Conservation (phyloP, 2,113 vertebrate genomes). For the Neodon shergylaensis region DNA sequence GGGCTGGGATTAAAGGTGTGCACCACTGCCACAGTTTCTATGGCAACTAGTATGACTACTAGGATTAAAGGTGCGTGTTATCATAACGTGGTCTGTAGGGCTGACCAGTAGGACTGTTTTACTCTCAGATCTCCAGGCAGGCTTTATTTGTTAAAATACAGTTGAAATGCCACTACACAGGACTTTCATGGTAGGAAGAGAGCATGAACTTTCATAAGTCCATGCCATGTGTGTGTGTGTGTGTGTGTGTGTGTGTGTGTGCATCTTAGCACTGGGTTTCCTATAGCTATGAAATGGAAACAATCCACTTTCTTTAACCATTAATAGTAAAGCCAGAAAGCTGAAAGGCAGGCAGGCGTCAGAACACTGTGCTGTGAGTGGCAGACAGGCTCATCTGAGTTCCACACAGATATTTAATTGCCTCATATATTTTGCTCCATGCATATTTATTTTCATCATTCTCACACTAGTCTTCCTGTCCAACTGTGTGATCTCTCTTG, state of each 20-base stretch:
- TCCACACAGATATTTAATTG: background rate
- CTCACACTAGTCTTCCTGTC: background rate
- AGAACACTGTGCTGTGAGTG: background rate
- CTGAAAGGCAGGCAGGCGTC: background rate
- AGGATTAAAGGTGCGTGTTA: too few relatives aligned
- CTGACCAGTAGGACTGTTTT: too few relatives aligned
- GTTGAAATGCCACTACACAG: too few relatives aligned
- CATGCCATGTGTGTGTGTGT: background rate
- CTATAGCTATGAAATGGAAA: background rate
- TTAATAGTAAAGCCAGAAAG: background rate
- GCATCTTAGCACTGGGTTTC: background rate
- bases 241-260: background rate
- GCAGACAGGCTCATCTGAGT: background rate
- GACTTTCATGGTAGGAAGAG: background rate
- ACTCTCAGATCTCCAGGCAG: too few relatives aligned
- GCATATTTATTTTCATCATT: background rate
- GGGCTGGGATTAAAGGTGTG: too few relatives aligned
- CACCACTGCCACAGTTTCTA: too few relatives aligned
- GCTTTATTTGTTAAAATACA: too few relatives aligned
- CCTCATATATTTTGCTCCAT: background rate
- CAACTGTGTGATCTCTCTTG: background rate
- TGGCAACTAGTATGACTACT: too few relatives aligned
- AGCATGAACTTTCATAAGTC: background rate
- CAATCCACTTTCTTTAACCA: background rate
- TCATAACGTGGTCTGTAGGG: too few relatives aligned